Evolutionary conservation across 2,113 vertebrate species (phyloP).

Genomic region (Xenopus tropicalis): DNA sequence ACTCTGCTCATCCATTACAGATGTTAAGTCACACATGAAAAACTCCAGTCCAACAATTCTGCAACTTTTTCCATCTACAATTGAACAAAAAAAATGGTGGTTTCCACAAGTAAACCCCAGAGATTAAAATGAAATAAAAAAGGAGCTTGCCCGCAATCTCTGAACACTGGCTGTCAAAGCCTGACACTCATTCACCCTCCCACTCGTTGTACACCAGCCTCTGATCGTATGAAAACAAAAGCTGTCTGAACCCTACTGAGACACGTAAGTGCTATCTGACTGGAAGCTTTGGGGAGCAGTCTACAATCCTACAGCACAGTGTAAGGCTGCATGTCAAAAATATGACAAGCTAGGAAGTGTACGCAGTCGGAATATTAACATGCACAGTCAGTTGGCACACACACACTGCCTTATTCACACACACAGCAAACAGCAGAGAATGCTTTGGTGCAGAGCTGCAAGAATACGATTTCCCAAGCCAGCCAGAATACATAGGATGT

Average conservation of each 20-base stretch:
- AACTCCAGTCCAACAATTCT: not conserved
- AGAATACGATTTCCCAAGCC: not conserved
- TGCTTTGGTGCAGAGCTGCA: not conserved
- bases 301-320: conserved; percentile 41
- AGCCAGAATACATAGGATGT: not conserved
- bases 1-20: not conserved
- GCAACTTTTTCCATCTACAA: not conserved
- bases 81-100: not conserved
- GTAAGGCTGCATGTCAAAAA: conserved; percentile 36
- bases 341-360: conserved; percentile 32
- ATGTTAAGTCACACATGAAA: conserved; percentile 1
- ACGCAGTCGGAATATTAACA: conserved; percentile 38
- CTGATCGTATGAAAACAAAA: conserved; percentile 43
- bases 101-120: conserved; percentile 14
- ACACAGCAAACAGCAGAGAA: not conserved
- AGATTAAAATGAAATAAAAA: not conserved
- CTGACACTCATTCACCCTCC: conserved; percentile 35
- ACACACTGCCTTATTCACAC: conserved; percentile 9
- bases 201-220: conserved; percentile 41
- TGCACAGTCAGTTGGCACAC: conserved; percentile 11
- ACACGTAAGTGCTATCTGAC: conserved; percentile 42
- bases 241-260: conserved; percentile 42
- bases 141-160: conserved; percentile 19
- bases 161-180: conserved; percentile 35
- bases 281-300: conserved; percentile 39